Base-by-base conservation (phyloP, 1,140 invertebrate species). In the Pectinophora gossypiella region DNA sequence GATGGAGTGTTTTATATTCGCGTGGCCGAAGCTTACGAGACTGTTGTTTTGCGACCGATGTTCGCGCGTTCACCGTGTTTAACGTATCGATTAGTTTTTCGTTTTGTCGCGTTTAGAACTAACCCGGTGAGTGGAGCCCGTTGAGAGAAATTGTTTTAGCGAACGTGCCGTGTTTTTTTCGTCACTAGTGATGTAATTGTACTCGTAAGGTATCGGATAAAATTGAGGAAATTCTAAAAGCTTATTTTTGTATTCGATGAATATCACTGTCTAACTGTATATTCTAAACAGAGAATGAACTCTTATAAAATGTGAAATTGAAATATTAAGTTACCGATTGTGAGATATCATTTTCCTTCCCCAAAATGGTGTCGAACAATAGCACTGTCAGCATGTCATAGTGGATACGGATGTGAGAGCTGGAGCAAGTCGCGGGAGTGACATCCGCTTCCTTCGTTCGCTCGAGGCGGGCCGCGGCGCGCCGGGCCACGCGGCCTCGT, bases 241-340 rank as follows among this genome's bases (percentile, higher is more conserved):
- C 84, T 85, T 87, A 87, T 87, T 87, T 87, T 87, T 87, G 71
- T 87, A 87, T 87, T 85, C 69, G 75, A 83, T 59, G 67, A 81
- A 77, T 71, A 84, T 74, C 72, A 83, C 66, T 74, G 63, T 82
- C 61, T 82, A 67, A 68, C 68, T 74, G 66, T 82, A 76, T 79
- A 82, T 77, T 82, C 71, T 75, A 75, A 77, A 75, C 68, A 57
- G 66, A 68, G 64, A 19, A 40, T 13, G 36, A 18, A 40, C 61
- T 70, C 62, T 62, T 53, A 51, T 59, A 65, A 20, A 57, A 64
- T 67, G 49, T 61, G 56, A 62, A 62, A 52, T 63, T 53, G 56
- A 68, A 44, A 22, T 47, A 20, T 19, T 45, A 58, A 54, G 53
- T 64, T 58, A 64, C 42, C 56, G 59, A 72, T 75, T 76, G 82